Evolutionary conservation across 2,797 vertebrate species (phyloP).

Genomic region (Poecilia velifera): DNA sequence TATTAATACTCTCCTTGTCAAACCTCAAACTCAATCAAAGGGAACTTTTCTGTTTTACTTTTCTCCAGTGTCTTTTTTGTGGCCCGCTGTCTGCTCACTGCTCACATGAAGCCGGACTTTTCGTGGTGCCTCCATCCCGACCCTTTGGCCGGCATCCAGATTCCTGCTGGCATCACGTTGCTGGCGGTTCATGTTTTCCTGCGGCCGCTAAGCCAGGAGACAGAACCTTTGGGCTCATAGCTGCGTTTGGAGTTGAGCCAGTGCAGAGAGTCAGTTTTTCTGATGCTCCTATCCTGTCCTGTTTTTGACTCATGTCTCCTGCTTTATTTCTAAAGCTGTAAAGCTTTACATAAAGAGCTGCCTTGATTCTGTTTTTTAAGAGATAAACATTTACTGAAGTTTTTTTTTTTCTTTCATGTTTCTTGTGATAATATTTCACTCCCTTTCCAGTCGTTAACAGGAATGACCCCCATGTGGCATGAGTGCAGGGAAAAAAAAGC

Average conservation of each 20-base stretch:
- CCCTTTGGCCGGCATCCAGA: slow-evolving; percentile 4
- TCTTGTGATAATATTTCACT: background rate
- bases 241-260: background rate
- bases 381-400: background rate
- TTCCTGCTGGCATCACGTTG: slow-evolving; percentile 7
- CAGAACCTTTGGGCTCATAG: slow-evolving; percentile 7
- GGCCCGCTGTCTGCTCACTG: background rate
- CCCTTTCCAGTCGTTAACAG: background rate
- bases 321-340: background rate
- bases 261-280: background rate
- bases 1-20: background rate
- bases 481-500: background rate
- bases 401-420: background rate
- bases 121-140: background rate
- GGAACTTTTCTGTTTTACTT: background rate
- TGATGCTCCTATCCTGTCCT: background rate
- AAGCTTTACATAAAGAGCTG: background rate
- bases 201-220: background rate
- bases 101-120: background rate
- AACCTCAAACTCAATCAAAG: background rate
- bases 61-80: background rate
- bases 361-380: background rate
- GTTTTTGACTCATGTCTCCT: background rate
- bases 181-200: slow-evolving; percentile 8
- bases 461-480: background rate